A percentile compares a stretch with the other conserved stretches of the same genome.
phyloP scores from a whole-genome alignment of 1,140 invertebrate genomes.

The Drosophila bocki region DNA sequence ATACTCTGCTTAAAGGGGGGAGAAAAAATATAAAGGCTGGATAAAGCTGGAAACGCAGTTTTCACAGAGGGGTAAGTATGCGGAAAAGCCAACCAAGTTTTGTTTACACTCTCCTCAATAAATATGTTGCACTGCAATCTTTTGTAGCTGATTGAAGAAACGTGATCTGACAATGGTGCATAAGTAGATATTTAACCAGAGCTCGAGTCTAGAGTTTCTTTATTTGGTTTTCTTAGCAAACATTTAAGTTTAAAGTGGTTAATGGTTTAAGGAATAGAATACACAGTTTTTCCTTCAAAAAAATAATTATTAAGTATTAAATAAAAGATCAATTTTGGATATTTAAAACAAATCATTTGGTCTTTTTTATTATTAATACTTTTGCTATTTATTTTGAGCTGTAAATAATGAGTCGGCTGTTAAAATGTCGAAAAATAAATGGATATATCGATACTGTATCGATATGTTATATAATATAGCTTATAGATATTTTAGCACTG shows the following conservation, averaged over 20 bases:
- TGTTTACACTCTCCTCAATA: constrained; percentile 37
- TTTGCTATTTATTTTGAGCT: no score
- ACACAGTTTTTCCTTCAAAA: neutral
- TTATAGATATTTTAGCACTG: no score
- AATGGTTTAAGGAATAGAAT: neutral
- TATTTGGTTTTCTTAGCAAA: neutral
- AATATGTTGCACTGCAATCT: constrained; percentile 13
- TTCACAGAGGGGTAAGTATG: constrained; percentile 27
- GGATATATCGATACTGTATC: no score
- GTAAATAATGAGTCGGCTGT: no score
- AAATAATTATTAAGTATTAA: neutral
- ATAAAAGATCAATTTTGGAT: no score
- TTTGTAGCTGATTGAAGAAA: constrained; percentile 38
- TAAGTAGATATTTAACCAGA: neutral
- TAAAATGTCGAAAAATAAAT: no score
- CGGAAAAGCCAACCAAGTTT: constrained; percentile 25
- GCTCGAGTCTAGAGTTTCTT: neutral
- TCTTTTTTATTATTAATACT: no score
- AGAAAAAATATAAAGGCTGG: constrained; percentile 27
- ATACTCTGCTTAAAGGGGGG: constrained; percentile 49
- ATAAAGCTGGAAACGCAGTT: constrained; percentile 9
- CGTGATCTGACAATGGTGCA: constrained; percentile 8
- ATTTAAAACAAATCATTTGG: no score
- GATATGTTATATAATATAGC: no score
- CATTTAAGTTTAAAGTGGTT: neutral